phyloP scores from a whole-genome alignment of 37 sponge, comb jelly and placozoan genomes.

The Eunapius fragilis region DNA sequence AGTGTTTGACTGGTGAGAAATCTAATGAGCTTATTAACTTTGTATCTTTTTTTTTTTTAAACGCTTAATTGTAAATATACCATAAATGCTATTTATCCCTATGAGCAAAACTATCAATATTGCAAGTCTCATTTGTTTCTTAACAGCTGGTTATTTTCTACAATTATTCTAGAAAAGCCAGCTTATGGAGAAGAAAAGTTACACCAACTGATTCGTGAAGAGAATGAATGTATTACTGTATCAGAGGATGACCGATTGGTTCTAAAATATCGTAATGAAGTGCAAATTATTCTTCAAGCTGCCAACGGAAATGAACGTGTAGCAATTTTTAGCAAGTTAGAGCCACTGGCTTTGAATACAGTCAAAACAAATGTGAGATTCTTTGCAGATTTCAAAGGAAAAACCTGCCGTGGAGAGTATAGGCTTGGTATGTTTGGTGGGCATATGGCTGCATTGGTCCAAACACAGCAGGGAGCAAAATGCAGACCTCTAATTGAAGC shows the following conservation, averaged over 20 bases:
- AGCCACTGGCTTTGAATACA: background rate
- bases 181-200: background rate
- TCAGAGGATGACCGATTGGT: background rate
- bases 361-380: background rate
- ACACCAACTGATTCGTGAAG: background rate
- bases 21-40: too few species aligned
- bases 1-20: too few species aligned
- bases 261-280: background rate
- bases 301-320: background rate
- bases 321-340: background rate
- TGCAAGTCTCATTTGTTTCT: too few species aligned
- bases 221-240: background rate
- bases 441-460: background rate
- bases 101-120: too few species aligned
- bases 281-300: background rate
- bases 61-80: too few species aligned
- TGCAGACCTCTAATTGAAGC: background rate
- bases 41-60: too few species aligned
- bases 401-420: background rate
- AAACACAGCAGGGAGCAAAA: background rate
- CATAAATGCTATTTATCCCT: too few species aligned
- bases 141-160: background rate
- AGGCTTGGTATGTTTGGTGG: slow-evolving; percentile 4
- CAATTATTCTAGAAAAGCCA: background rate
- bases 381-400: background rate